Base-by-base conservation (phyloP, 2,797 vertebrate species). In the Meda fulgida region DNA sequence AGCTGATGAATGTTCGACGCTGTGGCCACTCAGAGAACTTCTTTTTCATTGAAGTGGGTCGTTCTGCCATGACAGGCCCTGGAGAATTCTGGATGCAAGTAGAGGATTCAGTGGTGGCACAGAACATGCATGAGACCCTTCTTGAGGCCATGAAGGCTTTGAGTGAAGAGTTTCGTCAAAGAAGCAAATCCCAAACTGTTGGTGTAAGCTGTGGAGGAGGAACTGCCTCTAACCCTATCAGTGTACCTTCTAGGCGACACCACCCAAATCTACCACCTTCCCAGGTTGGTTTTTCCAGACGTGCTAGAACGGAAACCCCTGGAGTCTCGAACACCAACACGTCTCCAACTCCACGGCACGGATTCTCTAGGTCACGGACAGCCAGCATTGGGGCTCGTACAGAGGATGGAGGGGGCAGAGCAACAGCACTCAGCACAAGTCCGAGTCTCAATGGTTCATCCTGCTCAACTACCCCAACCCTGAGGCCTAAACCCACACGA, bases 41-140 rank as follows among this genome's bases (percentile, higher is more conserved):
- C 84, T 97, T 97, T 91, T 97, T 97, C 89, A 96, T 97, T n/a
- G 97, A 97, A 89, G 96, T 97, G 51, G 95, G 97, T 8, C 94
- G 94, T 71, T 97, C 94, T 0, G 96, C 95, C 0, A 94, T 95
- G 69, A 97, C 94, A 0, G 95, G 95, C 0, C 95, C 95, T 0
- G 95, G 96, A 72, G 95, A 96, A 86, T 94, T 96, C 90, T 96
- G 95, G 95, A 97, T 96, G 94, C 95, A 96, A 89, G 95, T 96
- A 85, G 95, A 96, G 8, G 95, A 96, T 92, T 95, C 94, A 0
- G 94, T 95, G 85, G 96, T 97, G 75, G 96, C 96, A 7, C 96
- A 97, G 93, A 94, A 97, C 93, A 97, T 97, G 96, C 96, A 97
- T 0, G 96, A 97, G 91, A 97, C 96, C 81, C 93, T 97, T 83